Evolutionary conservation across 2,797 vertebrate species (phyloP), one percentile per base, ranked within the genome.

Genomic region (Neostethus bicornis): DNA sequence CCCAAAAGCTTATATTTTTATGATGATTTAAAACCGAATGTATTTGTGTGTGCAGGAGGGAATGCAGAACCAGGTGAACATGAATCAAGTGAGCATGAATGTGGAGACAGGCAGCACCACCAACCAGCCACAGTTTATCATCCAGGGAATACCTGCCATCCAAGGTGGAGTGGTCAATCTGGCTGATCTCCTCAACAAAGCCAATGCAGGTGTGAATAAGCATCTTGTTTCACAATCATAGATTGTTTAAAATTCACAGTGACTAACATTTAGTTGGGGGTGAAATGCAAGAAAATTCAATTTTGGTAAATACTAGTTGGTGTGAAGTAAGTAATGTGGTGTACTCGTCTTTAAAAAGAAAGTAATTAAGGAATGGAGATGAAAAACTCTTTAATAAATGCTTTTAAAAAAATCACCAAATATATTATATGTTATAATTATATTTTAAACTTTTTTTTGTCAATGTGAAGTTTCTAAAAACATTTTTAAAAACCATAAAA

Each of bases 21-120:
- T 20, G 7, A 17, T 11, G 1, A 34, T 11, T 50, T 19, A n/a
- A 8, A 25, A 11, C 6, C 20, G 28, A 2, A 17, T 41, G 3
- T 9, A 5, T 7, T 56, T 62, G 7, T 57, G 26, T 47, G 17
- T 65, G 23, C 29, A 98, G 95, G 95, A 95, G 79, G 93, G 93
- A 0, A 96, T 97, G 95, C 93, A 95, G 86, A 94, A 84, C 72
- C 93, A 94, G 78, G 84, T 85, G 2, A 85, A 67, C 4, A 4
- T 81, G 81, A 93, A 81, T 66, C 93, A 94, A 76, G 86, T 88
- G 7, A 86, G 71, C 1, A 6, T 85, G 68, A 91, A 88, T 1
- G 71, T 89, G 16, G 90, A 92, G 39, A 82, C 86, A 0, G 81
- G 81, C 56, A 45, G 31, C 0, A 14, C 62, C 59, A 34, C 37